Evolutionary conservation across 2,797 vertebrate species (phyloP), one percentile per base, ranked within the genome.

Genomic region (Nannoperca obscura): DNA sequence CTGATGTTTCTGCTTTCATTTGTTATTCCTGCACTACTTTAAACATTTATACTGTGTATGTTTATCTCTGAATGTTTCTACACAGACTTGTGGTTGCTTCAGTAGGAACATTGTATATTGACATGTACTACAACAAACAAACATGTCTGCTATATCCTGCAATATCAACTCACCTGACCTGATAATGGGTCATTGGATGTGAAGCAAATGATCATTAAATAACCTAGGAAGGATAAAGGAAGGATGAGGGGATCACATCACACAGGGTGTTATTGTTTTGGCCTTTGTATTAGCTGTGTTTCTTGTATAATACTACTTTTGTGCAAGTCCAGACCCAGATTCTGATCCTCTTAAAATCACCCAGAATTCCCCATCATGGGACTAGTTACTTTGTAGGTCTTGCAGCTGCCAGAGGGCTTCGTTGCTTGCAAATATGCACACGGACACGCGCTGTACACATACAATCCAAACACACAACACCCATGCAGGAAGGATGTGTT

Each of bases 301-400:
- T 76, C 92, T 90, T 89, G 71, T 77, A 80, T 86, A 92, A 92
- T 74, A 77, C 77, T 76, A 44, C 76, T 79, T 76, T 91, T 92
- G 88, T 90, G 78, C 78, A 88, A 89, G 60, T 75, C 44, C 76
- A 71, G 78, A 73, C 68, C 77, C 36, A 85, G 72, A 86, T 91
- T 89, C 44, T 93, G 87, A 94, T 92, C 93, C 91, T 93, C 92
- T 94, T 93, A 93, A 83, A 77, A 85, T 78, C 68, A 59, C 38
- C 58, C 62, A 74, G 80, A 77, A 76, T 62, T 63, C 81, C 19
- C 50, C 13, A 78, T 91, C 90, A 92, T 77, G 84, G 74, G 90
- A 87, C 85, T 27, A 27, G 80, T 68, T 74, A 71, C 55, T 76
- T 46, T 57, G 58, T 69, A 22, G 46, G 64, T 66, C 67, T 72